Percentiles rank a stretch among this genome's conserved stretches.
phyloP scores from a whole-genome alignment of 2,113 vertebrate species.

The Pardalotus punctatus region DNA sequence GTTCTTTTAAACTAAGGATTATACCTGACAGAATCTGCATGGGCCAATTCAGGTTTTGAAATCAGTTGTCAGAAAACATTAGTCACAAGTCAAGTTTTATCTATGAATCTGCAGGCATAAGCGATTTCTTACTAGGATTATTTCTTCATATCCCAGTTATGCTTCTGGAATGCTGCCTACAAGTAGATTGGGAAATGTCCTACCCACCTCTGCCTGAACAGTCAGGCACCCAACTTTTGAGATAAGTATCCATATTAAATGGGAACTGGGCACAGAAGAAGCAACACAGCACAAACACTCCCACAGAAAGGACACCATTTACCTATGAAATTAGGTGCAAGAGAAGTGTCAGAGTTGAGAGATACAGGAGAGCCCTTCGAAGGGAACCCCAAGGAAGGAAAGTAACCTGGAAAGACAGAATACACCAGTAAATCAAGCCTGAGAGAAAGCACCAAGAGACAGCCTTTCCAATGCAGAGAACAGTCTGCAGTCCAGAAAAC shows the following conservation, averaged over 20 bases:
- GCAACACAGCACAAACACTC: background rate
- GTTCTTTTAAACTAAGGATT: background rate
- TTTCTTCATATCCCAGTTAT: background rate
- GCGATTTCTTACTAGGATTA: background rate
- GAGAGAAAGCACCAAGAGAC: background rate
- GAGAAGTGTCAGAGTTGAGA: constrained; percentile 85
- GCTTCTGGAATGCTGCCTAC: background rate
- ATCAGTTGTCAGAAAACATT: background rate
- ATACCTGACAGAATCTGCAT: background rate
- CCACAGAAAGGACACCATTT: constrained; percentile 63
- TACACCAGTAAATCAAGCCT: constrained; percentile 30
- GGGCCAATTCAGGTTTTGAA: background rate
- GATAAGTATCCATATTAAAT: background rate
- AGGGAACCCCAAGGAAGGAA: constrained; percentile 88
- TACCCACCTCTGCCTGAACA: background rate
- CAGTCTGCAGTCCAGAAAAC: background rate
- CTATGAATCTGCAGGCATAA: background rate
- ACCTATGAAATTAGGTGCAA: constrained; percentile 87
- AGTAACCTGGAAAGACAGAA: constrained; percentile 88
- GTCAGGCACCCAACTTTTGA: background rate
- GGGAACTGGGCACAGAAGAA: background rate
- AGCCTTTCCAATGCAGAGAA: background rate
- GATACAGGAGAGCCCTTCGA: constrained; percentile 86
- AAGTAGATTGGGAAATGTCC: background rate
- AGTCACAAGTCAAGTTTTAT: background rate